Evolutionary conservation across 1,140 invertebrate genomes (phyloP), one percentile per base, ranked within the genome.

Genomic region (Tetramorium parvispinum): DNA sequence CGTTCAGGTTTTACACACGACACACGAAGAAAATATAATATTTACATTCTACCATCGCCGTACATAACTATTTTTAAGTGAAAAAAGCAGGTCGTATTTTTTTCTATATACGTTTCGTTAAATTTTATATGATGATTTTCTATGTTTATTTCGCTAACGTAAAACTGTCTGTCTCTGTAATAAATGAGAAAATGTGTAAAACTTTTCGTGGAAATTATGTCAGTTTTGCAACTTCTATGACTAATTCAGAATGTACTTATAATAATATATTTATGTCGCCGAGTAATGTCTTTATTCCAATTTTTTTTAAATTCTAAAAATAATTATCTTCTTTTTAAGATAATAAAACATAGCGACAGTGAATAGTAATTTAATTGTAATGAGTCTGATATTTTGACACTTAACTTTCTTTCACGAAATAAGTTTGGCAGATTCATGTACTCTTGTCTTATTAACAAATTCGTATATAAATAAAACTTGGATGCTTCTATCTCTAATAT

Each of bases 181-280:
- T 1, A 73, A 37, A 21, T 53, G 18, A n/a, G 10, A 53, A 5
- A 37, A n/a, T 37, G 49, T 32, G 27, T 3, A 53, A 51, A 71
- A 37, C 5, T 73, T 73, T 73, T 73, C 27, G 10, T 5, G 49
- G 6, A 73, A 73, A 73, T 73, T 73, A 37, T 53, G 49, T 37
- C 70, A 53, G 70, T 37, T 71, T 32, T 37, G 10, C 18, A 53
- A 51, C 18, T 53, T 8, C 5, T 27, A 53, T 53, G 10, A 32
- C 16, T 37, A 37, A 13, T 2, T 11, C 2, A 71, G 3, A n/a
- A 32, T 73, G 8, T 6, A 32, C 8, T 0, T 3, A 32, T 32
- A 32, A 68, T 46, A 49, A 8, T 51, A 70, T 51, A 32, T 27
- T 27, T 32, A 27, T n/a, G 51, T 32, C 7, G 16, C 7, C 4